Conservation (phyloP, 2,888 invertebrate genomes). For the Glyphotaelius pellucidus region DNA sequence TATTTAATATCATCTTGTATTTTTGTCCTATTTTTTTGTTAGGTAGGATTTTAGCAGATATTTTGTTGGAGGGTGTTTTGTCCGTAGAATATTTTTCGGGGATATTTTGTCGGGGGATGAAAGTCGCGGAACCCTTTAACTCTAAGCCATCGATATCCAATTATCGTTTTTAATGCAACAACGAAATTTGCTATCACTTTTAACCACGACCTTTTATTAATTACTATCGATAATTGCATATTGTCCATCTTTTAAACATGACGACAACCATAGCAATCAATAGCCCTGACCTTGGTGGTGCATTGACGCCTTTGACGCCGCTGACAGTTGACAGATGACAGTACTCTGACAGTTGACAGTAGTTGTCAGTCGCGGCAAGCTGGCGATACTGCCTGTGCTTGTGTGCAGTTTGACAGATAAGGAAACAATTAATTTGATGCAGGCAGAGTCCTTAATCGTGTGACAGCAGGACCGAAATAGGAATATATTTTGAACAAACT, state of each 20-base stretch:
- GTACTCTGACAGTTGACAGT: background rate
- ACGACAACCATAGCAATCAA: background rate
- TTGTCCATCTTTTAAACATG: background rate
- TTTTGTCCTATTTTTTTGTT: too few relatives aligned
- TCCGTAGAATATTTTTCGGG: too few relatives aligned
- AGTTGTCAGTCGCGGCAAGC: slow-evolving; percentile 31
- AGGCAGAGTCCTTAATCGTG: background rate
- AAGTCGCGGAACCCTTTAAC: too few relatives aligned
- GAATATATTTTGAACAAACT: background rate
- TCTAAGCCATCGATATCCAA: too few relatives aligned
- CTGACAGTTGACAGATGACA: background rate
- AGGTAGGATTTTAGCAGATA: too few relatives aligned
- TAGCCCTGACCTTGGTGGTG: slow-evolving; percentile 59
- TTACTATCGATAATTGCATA: background rate
- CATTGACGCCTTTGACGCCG: slow-evolving; percentile 31
- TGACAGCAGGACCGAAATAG: background rate
- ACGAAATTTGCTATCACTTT: background rate
- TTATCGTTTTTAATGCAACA: background rate
- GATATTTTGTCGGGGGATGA: too few relatives aligned
- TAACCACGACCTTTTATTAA: background rate
- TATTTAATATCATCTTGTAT: too few relatives aligned
- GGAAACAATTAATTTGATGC: background rate
- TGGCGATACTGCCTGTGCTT: background rate
- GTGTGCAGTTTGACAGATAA: background rate
- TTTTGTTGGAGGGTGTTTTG: too few relatives aligned